Conservation (phyloP, 2,888 invertebrate genomes). For the Endotricha flammealis region DNA sequence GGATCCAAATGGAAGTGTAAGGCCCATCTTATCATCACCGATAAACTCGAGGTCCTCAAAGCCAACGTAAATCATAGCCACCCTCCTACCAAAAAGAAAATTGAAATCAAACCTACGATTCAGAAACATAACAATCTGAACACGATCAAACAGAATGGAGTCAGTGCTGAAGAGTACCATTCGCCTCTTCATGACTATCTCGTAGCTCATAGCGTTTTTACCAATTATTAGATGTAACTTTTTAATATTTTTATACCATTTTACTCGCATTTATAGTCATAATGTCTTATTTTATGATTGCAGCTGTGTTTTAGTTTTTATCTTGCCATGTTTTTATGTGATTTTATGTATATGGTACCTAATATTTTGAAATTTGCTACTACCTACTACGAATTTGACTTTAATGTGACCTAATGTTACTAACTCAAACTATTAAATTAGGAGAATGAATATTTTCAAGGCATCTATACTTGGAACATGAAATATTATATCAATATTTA, state of each 20-base stretch:
- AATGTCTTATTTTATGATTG: no score
- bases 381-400: no score
- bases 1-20: constrained; percentile 63
- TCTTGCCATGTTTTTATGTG: not conserved
- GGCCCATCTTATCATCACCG: constrained; percentile 62
- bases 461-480: not conserved
- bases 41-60: constrained; percentile 56
- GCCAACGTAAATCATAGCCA: constrained; percentile 57
- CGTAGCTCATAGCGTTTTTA: constrained; percentile 58
- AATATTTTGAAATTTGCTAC: no score
- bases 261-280: no score
- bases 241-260: no score
- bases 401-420: no score
- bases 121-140: constrained; percentile 7
- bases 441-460: not conserved
- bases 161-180: constrained; percentile 1
- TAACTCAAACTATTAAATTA: no score
- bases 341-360: constrained; percentile 1
- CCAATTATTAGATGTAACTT: constrained; percentile 33
- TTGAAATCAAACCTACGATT: constrained; percentile 19
- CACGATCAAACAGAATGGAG: constrained; percentile 8
- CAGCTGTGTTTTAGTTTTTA: not conserved
- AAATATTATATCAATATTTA: not conserved
- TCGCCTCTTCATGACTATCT: constrained; percentile 53
- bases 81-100: constrained; percentile 41